Conservation (phyloP, 2,888 invertebrate species). For the Melanargia galathea region DNA sequence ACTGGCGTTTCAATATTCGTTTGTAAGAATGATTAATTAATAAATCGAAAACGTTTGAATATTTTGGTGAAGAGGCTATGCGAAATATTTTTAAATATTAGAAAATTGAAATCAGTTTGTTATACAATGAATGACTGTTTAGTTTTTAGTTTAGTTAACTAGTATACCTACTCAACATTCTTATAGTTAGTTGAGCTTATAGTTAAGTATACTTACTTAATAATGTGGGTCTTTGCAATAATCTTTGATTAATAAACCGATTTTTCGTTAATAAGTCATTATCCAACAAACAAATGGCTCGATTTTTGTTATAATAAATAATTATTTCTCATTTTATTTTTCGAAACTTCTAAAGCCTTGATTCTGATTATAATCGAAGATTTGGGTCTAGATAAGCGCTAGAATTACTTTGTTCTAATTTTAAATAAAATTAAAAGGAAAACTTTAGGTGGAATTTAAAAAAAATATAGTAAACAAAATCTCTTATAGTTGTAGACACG, state of each 20-base stretch:
- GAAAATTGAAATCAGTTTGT: constrained; percentile 3
- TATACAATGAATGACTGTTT: not conserved
- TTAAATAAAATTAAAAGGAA: not conserved
- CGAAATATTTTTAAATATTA: constrained; percentile 3
- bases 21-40: too few relatives aligned
- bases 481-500: not conserved
- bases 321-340: not conserved
- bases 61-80: not conserved
- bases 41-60: not conserved
- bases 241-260: not conserved
- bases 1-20: too few relatives aligned
- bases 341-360: not conserved
- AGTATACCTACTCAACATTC: not conserved
- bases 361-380: not conserved
- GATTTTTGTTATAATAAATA: too few relatives aligned
- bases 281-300: too few relatives aligned
- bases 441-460: not conserved
- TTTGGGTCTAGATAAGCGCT: constrained; percentile 17
- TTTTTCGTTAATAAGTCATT: too few relatives aligned
- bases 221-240: constrained; percentile 1
- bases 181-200: not conserved
- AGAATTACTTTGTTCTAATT: not conserved
- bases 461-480: constrained; percentile 1
- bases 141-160: not conserved
- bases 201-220: not conserved